Evolutionary conservation across 2,888 invertebrate species (phyloP).

Genomic region (Spialia ferax): DNA sequence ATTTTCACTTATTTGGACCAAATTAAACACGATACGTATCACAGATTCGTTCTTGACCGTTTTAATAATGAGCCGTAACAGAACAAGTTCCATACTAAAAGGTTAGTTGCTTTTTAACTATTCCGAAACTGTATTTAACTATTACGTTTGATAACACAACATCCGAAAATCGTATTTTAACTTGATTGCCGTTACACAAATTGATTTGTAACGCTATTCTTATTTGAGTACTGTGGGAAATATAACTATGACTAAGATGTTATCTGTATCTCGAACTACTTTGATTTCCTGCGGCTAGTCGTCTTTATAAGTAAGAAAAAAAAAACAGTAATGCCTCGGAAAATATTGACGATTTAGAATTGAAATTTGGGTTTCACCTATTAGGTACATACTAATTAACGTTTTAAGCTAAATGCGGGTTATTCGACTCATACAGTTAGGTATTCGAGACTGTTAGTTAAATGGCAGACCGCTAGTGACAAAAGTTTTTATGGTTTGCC

Average conservation of each 20-base stretch:
- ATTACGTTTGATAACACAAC: background rate
- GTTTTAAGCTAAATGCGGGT: too few species aligned
- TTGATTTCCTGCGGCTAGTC: background rate
- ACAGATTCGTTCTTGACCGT: conserved; percentile 25
- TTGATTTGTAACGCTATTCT: conserved; percentile 19
- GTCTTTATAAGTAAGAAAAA: too few species aligned
- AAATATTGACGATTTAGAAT: too few species aligned
- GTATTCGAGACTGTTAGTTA: too few species aligned
- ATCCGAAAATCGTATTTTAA: conserved; percentile 19
- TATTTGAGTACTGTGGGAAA: conserved; percentile 14
- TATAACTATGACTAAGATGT: background rate
- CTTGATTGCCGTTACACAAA: conserved; percentile 19
- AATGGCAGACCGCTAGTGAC: too few species aligned
- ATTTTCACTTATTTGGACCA: conserved; percentile 20
- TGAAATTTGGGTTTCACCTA: too few species aligned
- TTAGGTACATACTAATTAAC: too few species aligned
- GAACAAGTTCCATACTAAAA: conserved; percentile 6
- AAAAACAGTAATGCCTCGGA: too few species aligned
- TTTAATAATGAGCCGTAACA: conserved; percentile 26
- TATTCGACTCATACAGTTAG: too few species aligned
- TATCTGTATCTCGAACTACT: background rate
- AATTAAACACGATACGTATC: conserved; percentile 27
- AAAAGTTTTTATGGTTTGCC: too few species aligned
- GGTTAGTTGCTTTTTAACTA: conserved; percentile 11
- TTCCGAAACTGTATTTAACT: background rate